These are phyloP conservation scores for Heterodera filipjevi DNA, from an alignment of 2,888 invertebrate genomes.

Conservation along the genomic window DNA sequence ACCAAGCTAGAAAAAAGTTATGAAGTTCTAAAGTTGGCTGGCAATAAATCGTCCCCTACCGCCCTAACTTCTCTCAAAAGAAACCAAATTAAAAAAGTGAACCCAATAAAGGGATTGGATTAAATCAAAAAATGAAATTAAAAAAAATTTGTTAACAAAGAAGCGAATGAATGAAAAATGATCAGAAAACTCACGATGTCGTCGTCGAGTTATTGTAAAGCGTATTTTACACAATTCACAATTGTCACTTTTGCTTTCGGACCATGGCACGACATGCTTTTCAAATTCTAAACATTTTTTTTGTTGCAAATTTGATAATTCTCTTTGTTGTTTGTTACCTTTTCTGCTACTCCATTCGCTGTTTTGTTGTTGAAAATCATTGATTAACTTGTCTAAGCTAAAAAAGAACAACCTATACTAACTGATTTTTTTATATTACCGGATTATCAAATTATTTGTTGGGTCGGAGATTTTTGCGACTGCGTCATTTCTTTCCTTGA, in stretches of 20 bases:
- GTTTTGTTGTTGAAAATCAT: conserved; percentile 55
- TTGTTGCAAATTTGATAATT: neutral
- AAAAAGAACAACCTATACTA: neutral
- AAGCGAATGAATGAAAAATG: too few species aligned
- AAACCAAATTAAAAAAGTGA: too few species aligned
- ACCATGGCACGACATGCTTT: conserved; percentile 82
- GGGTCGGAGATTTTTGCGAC: conserved; percentile 20
- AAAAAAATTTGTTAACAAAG: too few species aligned
- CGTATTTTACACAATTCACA: conserved; percentile 88
- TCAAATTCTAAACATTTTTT: conserved; percentile 71
- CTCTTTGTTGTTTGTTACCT: neutral
- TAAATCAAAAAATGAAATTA: too few species aligned
- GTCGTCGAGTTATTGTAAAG: conserved; percentile 73
- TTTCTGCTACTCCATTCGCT: conserved; percentile 6
- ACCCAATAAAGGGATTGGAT: too few species aligned
- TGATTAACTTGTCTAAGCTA: conserved; percentile 83
- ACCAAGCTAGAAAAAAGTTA: too few species aligned
- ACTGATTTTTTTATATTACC: neutral
- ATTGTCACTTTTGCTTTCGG: conserved; percentile 83
- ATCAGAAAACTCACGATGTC: conserved; percentile 13
- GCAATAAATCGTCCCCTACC: neutral
- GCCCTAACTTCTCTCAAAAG: too few species aligned
- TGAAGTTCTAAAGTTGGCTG: too few species aligned
- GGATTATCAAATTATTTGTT: conserved; percentile 90
- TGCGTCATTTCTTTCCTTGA: conserved; percentile 13